Percentiles rank a stretch among this genome's conserved stretches.
Evolutionary conservation across 1,140 invertebrate genomes (phyloP).

Genomic region (Episyrphus balteatus): DNA sequence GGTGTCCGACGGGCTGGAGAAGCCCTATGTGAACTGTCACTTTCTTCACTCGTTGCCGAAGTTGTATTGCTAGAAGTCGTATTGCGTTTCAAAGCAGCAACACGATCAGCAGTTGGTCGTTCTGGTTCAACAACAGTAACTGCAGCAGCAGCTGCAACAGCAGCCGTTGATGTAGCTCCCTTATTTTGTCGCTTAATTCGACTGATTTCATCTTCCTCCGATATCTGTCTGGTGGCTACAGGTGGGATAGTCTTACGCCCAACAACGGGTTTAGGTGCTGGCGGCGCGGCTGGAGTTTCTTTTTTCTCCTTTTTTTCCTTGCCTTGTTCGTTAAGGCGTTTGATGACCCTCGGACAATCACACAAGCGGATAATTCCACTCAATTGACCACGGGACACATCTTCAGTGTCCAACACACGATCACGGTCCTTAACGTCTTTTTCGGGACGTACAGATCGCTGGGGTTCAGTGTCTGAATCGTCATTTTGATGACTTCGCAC

Average conservation of each 20-base stretch:
- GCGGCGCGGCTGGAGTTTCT: slow-evolving; percentile 38
- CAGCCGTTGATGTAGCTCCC: slow-evolving; percentile 46
- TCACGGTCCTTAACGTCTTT: slow-evolving; percentile 54
- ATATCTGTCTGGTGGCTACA: slow-evolving; percentile 54
- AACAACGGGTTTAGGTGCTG: slow-evolving; percentile 28
- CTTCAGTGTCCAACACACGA: slow-evolving; percentile 77
- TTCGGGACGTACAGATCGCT: slow-evolving; percentile 43
- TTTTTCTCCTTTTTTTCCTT: slow-evolving; percentile 65
- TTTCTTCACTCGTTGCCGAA: slow-evolving; percentile 35
- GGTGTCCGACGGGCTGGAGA: slow-evolving; percentile 41
- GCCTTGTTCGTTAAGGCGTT: slow-evolving; percentile 71
- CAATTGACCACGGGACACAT: slow-evolving; percentile 74
- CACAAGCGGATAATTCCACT: slow-evolving; percentile 79
- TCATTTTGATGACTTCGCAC: slow-evolving; percentile 53
- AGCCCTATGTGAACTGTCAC: slow-evolving; percentile 30
- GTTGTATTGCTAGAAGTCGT: slow-evolving; percentile 23
- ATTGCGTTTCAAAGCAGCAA: slow-evolving; percentile 36
- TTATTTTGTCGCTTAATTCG: slow-evolving; percentile 84
- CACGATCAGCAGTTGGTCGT: slow-evolving; percentile 34
- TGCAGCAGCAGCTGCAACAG: slow-evolving; percentile 43
- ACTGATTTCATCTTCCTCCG: slow-evolving; percentile 82
- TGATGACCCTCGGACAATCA: slow-evolving; percentile 83
- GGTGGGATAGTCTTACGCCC: slow-evolving; percentile 42
- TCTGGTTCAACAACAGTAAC: slow-evolving; percentile 20
- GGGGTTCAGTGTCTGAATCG: slow-evolving; percentile 52